Evolutionary conservation across 2,797 vertebrate genomes (phyloP).

Genomic region (Phoxinus dragarum): DNA sequence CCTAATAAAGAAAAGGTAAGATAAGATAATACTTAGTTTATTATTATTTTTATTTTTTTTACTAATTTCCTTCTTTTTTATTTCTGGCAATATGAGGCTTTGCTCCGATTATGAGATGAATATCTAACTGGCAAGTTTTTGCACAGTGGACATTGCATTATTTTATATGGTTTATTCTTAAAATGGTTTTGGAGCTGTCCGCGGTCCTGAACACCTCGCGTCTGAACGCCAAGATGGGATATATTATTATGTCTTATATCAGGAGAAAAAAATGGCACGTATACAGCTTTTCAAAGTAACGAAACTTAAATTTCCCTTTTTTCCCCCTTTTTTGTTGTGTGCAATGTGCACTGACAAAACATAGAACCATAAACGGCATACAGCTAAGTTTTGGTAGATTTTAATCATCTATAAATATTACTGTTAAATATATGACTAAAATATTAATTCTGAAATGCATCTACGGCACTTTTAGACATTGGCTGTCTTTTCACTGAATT

Average conservation of each 20-base stretch:
- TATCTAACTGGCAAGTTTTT: background rate
- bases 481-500: background rate
- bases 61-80: background rate
- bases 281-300: background rate
- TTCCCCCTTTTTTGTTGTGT: too few relatives aligned
- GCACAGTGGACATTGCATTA: background rate
- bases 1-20: conserved; percentile 61
- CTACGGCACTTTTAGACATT: background rate
- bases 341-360: background rate
- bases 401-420: too few relatives aligned
- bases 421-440: background rate
- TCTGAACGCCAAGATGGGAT: background rate
- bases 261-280: background rate
- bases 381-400: background rate
- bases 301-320: too few relatives aligned
- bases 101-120: background rate
- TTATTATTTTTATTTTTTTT: too few relatives aligned
- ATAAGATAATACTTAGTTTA: background rate
- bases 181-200: background rate
- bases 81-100: background rate
- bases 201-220: background rate
- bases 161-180: background rate
- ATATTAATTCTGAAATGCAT: background rate
- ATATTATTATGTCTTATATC: background rate
- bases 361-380: background rate